Percentiles rank a stretch among this genome's conserved stretches.
Evolutionary conservation across 1,140 invertebrate species (phyloP).

Genomic region (Drosophila tropicalis): DNA sequence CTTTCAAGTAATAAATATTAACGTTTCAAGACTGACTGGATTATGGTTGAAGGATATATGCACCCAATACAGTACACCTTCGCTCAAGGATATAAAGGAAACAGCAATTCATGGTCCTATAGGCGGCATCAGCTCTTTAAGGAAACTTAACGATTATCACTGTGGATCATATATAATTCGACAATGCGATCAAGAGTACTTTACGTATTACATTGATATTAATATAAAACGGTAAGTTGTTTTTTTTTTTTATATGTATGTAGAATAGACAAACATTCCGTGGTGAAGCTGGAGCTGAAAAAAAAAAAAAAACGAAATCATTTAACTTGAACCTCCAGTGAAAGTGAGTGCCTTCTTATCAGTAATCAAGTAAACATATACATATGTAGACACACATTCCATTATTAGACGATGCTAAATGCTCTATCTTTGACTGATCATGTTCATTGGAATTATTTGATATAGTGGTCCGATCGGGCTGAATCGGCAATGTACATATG

Average conservation of each 20-base stretch:
- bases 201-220: constrained; percentile 91
- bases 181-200: constrained; percentile 91
- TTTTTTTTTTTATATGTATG: not conserved
- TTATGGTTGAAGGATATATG: constrained; percentile 96
- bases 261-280: too few species aligned
- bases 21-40: constrained; percentile 86
- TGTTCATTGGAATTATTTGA: too few species aligned
- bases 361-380: too few species aligned
- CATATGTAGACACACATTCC: too few species aligned
- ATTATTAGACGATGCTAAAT: too few species aligned
- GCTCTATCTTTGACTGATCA: too few species aligned
- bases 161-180: constrained; percentile 91
- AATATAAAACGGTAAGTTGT: constrained; percentile 86
- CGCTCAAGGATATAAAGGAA: constrained; percentile 88
- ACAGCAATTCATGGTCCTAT: constrained; percentile 95
- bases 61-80: constrained; percentile 90
- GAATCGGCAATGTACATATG: too few species aligned
- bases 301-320: too few species aligned
- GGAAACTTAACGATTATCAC: constrained; percentile 90
- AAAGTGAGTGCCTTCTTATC: too few species aligned
- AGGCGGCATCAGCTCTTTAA: constrained; percentile 91
- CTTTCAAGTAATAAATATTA: not conserved
- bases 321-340: too few species aligned
- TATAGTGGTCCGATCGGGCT: too few species aligned
- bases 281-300: too few species aligned